A percentile compares a stretch with the other conserved stretches of the same genome.
These are phyloP conservation scores for Drosophila miranda DNA, from an alignment of 1,140 invertebrate genomes.

Conservation along the genomic window DNA sequence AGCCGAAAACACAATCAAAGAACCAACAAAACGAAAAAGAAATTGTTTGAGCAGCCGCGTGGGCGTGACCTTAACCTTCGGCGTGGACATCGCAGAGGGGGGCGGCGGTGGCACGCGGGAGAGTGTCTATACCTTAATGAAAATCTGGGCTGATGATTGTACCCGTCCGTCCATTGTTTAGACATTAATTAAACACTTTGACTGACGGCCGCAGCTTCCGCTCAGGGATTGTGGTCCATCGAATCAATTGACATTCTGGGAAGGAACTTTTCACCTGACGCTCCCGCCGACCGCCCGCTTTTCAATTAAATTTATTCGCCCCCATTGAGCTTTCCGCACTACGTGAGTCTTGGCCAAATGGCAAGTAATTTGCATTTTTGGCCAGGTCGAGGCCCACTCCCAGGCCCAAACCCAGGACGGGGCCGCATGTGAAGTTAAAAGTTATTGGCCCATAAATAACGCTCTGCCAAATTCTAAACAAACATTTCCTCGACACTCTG, in stretches of 20 bases:
- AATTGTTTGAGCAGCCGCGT: slow-evolving; percentile 32
- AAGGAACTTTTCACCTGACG: slow-evolving; percentile 12
- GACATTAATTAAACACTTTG: slow-evolving; percentile 70
- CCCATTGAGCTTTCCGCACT: slow-evolving; percentile 38
- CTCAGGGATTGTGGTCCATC: slow-evolving; percentile 14
- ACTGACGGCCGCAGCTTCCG: slow-evolving; percentile 18
- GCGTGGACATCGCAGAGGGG: slow-evolving; percentile 12
- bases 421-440: slow-evolving; percentile 77
- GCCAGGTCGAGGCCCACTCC: background rate
- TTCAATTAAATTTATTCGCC: slow-evolving; percentile 59
- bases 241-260: slow-evolving; percentile 53
- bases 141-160: background rate
- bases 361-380: slow-evolving; percentile 66
- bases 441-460: slow-evolving; percentile 79
- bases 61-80: slow-evolving; percentile 46
- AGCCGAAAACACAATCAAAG: slow-evolving; percentile 17
- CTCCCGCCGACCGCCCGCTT: background rate
- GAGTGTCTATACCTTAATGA: slow-evolving; percentile 8
- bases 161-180: slow-evolving; percentile 59
- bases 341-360: slow-evolving; percentile 57
- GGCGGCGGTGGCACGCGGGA: too few relatives aligned
- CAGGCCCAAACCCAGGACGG: background rate
- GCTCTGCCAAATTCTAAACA: slow-evolving; percentile 75
- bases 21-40: slow-evolving; percentile 7
- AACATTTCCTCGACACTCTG: slow-evolving; percentile 67